A percentile compares a stretch with the other conserved stretches of the same genome.
Conservation (phyloP, 2,888 invertebrate species). For the Drosophila neotestacea region DNA sequence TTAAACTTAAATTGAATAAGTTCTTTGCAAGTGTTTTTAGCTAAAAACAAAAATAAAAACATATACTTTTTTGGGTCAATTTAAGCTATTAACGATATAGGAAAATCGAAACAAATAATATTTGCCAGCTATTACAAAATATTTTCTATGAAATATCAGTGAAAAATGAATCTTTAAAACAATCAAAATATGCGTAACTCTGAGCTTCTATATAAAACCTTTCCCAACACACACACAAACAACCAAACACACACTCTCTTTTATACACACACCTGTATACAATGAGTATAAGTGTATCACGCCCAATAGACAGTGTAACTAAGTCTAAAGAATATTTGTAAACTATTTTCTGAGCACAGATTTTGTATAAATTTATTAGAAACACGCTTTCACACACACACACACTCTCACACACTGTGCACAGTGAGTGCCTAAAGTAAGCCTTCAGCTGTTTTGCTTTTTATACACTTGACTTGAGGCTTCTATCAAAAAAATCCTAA, state of each 20-base stretch:
- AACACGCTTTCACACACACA: conserved; percentile 34
- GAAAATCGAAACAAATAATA: neutral
- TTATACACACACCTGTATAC: conserved; percentile 27
- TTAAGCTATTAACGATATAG: conserved; percentile 46
- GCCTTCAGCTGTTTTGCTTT: conserved; percentile 76
- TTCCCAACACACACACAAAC: conserved; percentile 14
- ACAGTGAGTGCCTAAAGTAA: conserved; percentile 62
- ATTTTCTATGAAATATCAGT: conserved; percentile 48
- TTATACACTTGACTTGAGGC: conserved; percentile 60
- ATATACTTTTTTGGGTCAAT: conserved; percentile 62
- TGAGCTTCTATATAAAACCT: conserved; percentile 69
- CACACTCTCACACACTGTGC: conserved; percentile 34
- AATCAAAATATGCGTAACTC: conserved; percentile 76
- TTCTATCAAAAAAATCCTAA: conserved; percentile 21
- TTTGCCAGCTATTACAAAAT: conserved; percentile 11
- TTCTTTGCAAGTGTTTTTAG: conserved; percentile 6
- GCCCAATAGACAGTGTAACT: conserved; percentile 80
- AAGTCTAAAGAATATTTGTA: conserved; percentile 75
- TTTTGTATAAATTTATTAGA: conserved; percentile 75
- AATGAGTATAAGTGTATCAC: conserved; percentile 47
- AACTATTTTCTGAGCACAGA: conserved; percentile 80
- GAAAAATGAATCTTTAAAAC: conserved; percentile 50
- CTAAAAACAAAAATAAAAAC: conserved; percentile 1
- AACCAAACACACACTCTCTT: conserved; percentile 31
- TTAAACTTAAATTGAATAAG: neutral